phyloP scores from a whole-genome alignment of 2,113 vertebrate species.

The Vireo altiloquus region DNA sequence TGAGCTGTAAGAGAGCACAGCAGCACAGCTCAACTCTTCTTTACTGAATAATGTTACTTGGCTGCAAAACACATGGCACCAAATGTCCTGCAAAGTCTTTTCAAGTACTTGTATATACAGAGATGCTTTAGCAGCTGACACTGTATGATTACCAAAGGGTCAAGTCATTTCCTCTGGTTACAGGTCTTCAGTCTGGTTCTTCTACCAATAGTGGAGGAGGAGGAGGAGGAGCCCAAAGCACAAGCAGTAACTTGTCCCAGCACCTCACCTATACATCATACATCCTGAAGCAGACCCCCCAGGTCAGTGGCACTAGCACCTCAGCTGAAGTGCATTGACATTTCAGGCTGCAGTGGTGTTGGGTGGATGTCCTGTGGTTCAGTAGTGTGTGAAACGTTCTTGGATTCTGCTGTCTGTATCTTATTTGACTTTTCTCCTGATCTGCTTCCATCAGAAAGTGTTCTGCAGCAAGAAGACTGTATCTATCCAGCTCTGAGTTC shows the following conservation, averaged over 20 bases:
- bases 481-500: not conserved
- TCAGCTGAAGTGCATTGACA: not conserved
- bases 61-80: not conserved
- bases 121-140: not conserved
- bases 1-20: not conserved
- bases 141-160: not conserved
- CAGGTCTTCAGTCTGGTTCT: constrained; percentile 85
- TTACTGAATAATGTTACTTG: not conserved
- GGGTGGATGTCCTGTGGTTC: not conserved
- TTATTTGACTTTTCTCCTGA: not conserved
- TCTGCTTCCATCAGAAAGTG: not conserved
- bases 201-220: constrained; percentile 63
- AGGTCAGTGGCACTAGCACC: constrained; percentile 66
- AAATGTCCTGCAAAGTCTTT: not conserved
- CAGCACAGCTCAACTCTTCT: not conserved
- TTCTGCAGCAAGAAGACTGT: not conserved
- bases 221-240: constrained; percentile 69
- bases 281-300: constrained; percentile 95
- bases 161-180: constrained; percentile 28
- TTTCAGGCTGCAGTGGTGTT: not conserved
- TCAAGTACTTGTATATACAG: not conserved
- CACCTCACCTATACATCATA: constrained; percentile 97
- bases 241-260: constrained; percentile 83
- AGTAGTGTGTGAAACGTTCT: not conserved
- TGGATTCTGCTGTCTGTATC: not conserved